Evolutionary conservation across 2,888 invertebrate species (phyloP), one percentile per base, ranked within the genome.

Genomic region (Drosophila robusta): DNA sequence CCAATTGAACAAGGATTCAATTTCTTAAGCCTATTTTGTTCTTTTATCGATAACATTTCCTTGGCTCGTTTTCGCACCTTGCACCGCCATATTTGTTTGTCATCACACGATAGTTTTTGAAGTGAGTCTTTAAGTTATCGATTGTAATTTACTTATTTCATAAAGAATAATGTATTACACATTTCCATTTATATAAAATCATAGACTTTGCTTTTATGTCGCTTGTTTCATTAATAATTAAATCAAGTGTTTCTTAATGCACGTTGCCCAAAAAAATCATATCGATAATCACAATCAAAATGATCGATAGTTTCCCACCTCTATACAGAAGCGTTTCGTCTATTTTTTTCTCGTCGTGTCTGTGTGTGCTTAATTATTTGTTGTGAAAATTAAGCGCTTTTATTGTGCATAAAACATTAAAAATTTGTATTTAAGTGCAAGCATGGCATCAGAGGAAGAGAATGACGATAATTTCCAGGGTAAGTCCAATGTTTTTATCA

Each of bases 371-470:
- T 74, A 83, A 76, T 79, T 87, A 78, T 75, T 83, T 87, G 77
- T 80, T 90, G 81, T 76, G 77, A 78, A 73, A 84, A 84, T 80
- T 73, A 68, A 69, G 75, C 72, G 76, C 67, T 75, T 81, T 89
- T 80, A 76, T 81, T 84, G 83, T 82, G 80, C 71, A 77, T 65
- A 84, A 79, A 82, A 67, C 69, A 36, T 52, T 44, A 11, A 58
- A 69, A 85, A 79, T 67, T 89, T 82, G 75, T 74, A 72, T 74
- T 80, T 56, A 78, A 80, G 58, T 70, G 75, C 78, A 73, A 86
- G 65, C 93, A 97, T 97, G 97, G 97, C 96, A 93, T 97, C 97
- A 78, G 97, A 97, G 90, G 97, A 97, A 91, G 97, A 97, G 93
- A 95, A 96, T 92, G 97, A 97, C 90, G 97, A 96, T 92, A 95